A percentile compares a stretch with the other conserved stretches of the same genome.
These are phyloP conservation scores for Crypturellus tataupa DNA, from an alignment of 2,797 vertebrate species.

Conservation along the genomic window DNA sequence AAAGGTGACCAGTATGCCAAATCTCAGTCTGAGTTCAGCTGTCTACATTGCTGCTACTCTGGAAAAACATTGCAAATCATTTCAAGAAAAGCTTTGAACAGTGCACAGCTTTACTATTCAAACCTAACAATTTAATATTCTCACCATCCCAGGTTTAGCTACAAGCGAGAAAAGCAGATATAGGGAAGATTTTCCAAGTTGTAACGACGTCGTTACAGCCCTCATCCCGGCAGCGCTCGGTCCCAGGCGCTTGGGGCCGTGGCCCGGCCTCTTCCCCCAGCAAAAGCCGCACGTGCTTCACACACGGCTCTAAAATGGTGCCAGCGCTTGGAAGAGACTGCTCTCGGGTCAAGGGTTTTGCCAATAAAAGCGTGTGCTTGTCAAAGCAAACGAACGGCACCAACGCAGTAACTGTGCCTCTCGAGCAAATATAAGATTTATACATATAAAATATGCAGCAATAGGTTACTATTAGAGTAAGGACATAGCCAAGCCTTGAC, in stretches of 20 bases:
- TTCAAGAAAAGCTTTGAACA: not conserved
- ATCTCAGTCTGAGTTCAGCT: constrained; percentile 58
- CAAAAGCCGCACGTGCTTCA: not conserved
- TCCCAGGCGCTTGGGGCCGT: not conserved
- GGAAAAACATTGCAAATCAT: constrained; percentile 50
- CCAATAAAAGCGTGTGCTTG: not conserved
- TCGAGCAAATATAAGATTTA: not conserved
- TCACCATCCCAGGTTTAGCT: not conserved
- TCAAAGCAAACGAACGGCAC: not conserved
- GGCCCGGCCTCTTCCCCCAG: not conserved
- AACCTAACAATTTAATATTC: not conserved
- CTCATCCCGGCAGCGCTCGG: not conserved
- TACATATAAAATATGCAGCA: not conserved
- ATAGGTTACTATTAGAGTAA: not conserved
- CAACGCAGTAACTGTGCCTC: not conserved
- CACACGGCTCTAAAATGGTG: not conserved
- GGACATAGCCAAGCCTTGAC: not conserved
- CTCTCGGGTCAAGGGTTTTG: not conserved
- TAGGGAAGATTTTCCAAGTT: not conserved
- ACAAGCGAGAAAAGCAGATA: not conserved
- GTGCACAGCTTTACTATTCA: not conserved
- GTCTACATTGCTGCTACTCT: not conserved
- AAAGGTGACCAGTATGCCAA: not conserved
- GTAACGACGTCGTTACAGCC: not conserved
- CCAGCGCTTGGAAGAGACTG: not conserved